Conservation (phyloP, 2,113 vertebrate species). For the Rostratula benghalensis region DNA sequence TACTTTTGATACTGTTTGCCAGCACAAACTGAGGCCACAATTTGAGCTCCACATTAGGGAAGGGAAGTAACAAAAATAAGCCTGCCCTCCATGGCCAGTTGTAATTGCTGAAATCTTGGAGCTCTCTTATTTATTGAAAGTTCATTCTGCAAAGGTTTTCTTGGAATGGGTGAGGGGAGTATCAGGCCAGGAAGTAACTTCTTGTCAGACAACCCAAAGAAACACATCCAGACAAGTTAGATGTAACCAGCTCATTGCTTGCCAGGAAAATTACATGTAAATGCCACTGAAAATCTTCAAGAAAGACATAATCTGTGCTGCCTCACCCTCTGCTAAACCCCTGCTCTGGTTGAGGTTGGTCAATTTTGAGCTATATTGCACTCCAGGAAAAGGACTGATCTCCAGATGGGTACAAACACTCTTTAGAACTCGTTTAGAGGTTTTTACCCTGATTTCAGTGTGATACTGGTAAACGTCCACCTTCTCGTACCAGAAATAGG, state of each 20-base stretch:
- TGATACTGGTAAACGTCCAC: not conserved
- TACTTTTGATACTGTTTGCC: not conserved
- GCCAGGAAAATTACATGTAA: conserved; percentile 12
- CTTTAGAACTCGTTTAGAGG: not conserved
- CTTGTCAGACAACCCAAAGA: conserved; percentile 37
- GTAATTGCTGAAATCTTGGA: conserved; percentile 14
- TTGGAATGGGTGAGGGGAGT: conserved; percentile 44
- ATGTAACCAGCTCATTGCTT: not conserved
- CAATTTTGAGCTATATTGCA: not conserved
- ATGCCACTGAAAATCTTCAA: not conserved
- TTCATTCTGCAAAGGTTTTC: conserved; percentile 23
- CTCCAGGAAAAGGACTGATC: not conserved
- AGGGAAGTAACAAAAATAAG: conserved; percentile 19
- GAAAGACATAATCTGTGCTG: not conserved
- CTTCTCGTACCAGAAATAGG: not conserved
- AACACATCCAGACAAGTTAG: not conserved
- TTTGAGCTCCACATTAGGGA: conserved; percentile 4
- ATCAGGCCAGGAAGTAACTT: conserved; percentile 30
- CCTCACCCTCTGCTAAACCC: not conserved
- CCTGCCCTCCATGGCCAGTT: not conserved
- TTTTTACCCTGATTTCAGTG: not conserved
- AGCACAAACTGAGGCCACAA: not conserved
- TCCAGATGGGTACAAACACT: not conserved
- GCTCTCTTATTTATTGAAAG: not conserved
- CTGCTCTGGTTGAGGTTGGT: not conserved